Conservation (phyloP, 2,888 invertebrate genomes). For the Hirtodrosophila trivittata region DNA sequence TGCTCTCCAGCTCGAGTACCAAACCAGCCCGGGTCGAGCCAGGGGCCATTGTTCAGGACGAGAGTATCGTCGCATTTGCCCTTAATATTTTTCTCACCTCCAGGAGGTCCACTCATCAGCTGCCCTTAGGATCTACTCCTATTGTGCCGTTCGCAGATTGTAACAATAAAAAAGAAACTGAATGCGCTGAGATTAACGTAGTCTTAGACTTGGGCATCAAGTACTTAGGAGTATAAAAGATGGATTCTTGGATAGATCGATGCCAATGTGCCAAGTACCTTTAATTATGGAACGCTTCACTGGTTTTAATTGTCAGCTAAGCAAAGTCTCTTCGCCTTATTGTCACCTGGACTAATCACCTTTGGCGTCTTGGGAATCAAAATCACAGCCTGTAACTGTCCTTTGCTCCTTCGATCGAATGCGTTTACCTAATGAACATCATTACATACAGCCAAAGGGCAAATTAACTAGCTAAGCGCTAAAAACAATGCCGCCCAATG, state of each 20-base stretch:
- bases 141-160: slow-evolving; percentile 59
- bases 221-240: slow-evolving; percentile 48
- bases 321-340: slow-evolving; percentile 44
- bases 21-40: slow-evolving; percentile 24
- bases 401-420: slow-evolving; percentile 30
- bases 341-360: slow-evolving; percentile 48
- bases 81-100: slow-evolving; percentile 83
- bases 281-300: slow-evolving; percentile 60
- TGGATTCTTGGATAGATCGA: slow-evolving; percentile 29
- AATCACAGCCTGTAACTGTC: slow-evolving; percentile 15
- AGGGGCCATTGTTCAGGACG: slow-evolving; percentile 39
- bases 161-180: slow-evolving; percentile 63
- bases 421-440: slow-evolving; percentile 48
- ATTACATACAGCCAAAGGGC: slow-evolving; percentile 53
- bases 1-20: slow-evolving; percentile 55
- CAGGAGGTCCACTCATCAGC: slow-evolving; percentile 83
- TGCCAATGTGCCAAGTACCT: slow-evolving; percentile 49
- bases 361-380: slow-evolving; percentile 34
- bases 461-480: slow-evolving; percentile 70
- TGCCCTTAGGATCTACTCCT: slow-evolving; percentile 38
- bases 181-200: slow-evolving; percentile 52
- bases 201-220: slow-evolving; percentile 72
- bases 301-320: slow-evolving; percentile 54
- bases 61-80: slow-evolving; percentile 44
- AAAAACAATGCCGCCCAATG: slow-evolving; percentile 56